Conservation (phyloP, 2,888 invertebrate species). For the Latrodectus hesperus region DNA sequence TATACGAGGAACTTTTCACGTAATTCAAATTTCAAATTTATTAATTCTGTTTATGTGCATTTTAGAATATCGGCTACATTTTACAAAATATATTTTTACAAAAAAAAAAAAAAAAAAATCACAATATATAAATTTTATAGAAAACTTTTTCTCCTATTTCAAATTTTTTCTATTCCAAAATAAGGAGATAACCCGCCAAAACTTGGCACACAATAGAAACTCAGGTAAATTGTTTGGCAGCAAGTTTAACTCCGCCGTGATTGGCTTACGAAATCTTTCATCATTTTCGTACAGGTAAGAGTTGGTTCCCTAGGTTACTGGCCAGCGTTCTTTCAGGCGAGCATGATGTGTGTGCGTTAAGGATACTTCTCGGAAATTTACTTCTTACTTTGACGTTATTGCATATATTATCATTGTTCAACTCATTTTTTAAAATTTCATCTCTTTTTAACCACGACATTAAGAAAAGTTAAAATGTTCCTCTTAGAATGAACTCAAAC, state of each 20-base stretch:
- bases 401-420: not conserved
- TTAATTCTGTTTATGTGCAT: no score
- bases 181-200: conserved; percentile 26
- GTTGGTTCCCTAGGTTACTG: conserved; percentile 65
- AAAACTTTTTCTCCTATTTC: no score
- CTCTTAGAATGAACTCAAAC: not conserved
- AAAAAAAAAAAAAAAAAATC: no score
- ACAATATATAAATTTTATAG: no score
- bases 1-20: no score
- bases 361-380: not conserved
- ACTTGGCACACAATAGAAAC: conserved; percentile 19
- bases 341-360: not conserved
- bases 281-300: conserved; percentile 66
- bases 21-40: no score
- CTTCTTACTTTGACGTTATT: not conserved
- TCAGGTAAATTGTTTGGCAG: conserved; percentile 63
- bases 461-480: not conserved
- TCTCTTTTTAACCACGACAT: not conserved
- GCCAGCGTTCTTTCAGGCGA: conserved; percentile 61
- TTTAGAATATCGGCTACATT: no score
- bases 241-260: conserved; percentile 44
- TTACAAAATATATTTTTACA: no score
- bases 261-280: conserved; percentile 57
- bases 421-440: not conserved
- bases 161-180: not conserved